These are phyloP conservation scores for Saccostrea cuccullata DNA, from an alignment of 1,140 invertebrate genomes.

Conservation along the genomic window DNA sequence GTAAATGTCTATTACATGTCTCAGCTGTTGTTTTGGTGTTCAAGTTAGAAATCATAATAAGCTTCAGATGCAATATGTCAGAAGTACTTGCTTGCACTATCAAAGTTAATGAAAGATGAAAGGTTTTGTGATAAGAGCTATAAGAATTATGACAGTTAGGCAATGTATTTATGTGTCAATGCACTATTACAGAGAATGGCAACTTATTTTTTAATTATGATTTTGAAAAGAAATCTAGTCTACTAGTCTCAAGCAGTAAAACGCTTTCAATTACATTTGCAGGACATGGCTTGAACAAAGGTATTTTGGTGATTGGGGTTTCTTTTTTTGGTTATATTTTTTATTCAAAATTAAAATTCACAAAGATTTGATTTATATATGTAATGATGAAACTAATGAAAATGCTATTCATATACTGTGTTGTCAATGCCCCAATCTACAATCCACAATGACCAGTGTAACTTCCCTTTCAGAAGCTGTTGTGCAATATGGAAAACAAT, in stretches of 20 bases:
- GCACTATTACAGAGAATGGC: background rate
- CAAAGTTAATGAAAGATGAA: background rate
- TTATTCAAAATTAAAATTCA: no score
- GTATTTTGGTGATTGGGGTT: background rate
- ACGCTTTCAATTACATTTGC: background rate
- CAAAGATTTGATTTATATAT: no score
- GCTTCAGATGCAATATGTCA: background rate
- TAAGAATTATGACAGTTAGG: background rate
- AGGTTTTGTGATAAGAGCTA: background rate
- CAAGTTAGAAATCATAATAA: background rate
- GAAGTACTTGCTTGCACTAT: background rate
- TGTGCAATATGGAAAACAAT: no score
- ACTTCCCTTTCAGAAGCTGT: no score
- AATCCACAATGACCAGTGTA: no score
- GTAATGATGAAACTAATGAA: no score
- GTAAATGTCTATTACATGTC: background rate
- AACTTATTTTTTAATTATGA: background rate
- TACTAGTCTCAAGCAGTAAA: background rate
- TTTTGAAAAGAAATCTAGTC: background rate
- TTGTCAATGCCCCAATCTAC: no score
- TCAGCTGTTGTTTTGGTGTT: background rate
- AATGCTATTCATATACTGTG: no score
- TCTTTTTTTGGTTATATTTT: background rate
- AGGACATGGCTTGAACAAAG: constrained; percentile 34
- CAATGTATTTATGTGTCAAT: background rate